These are phyloP conservation scores for Argentina silus DNA, from an alignment of 2,797 vertebrate genomes.

Conservation along the genomic window DNA sequence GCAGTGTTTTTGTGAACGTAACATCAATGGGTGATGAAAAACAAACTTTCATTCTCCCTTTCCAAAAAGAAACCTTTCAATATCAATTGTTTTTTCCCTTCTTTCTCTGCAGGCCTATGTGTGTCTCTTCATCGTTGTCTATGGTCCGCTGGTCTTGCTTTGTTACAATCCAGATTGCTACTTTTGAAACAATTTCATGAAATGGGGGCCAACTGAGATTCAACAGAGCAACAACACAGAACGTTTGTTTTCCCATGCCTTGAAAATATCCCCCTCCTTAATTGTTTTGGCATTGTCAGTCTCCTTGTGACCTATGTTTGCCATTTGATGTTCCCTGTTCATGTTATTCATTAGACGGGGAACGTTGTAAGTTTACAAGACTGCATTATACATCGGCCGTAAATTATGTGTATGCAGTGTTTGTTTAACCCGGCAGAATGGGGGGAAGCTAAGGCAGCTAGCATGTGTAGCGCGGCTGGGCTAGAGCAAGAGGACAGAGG, in stretches of 20 bases:
- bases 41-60: slow-evolving; percentile 16
- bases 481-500: background rate
- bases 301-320: slow-evolving; percentile 22
- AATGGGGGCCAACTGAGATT: slow-evolving; percentile 27
- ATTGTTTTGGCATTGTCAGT: slow-evolving; percentile 39
- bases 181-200: slow-evolving; percentile 23
- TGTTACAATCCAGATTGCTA: slow-evolving; percentile 42
- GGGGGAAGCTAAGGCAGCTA: slow-evolving; percentile 1
- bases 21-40: slow-evolving; percentile 19
- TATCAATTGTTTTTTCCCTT: background rate
- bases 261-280: slow-evolving; percentile 24
- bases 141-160: slow-evolving; percentile 21
- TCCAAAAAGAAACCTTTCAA: slow-evolving; percentile 18
- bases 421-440: slow-evolving; percentile 36
- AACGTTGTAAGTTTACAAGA: slow-evolving; percentile 30
- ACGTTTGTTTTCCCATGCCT: slow-evolving; percentile 32
- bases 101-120: background rate
- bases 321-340: slow-evolving; percentile 35
- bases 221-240: slow-evolving; percentile 28
- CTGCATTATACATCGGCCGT: slow-evolving; percentile 26
- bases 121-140: slow-evolving; percentile 18
- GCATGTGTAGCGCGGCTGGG: slow-evolving; percentile 11
- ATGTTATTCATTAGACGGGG: slow-evolving; percentile 27
- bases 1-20: background rate
- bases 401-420: slow-evolving; percentile 26